Conservation (phyloP, 2,113 vertebrate genomes). For the Platysternon megacephalum region DNA sequence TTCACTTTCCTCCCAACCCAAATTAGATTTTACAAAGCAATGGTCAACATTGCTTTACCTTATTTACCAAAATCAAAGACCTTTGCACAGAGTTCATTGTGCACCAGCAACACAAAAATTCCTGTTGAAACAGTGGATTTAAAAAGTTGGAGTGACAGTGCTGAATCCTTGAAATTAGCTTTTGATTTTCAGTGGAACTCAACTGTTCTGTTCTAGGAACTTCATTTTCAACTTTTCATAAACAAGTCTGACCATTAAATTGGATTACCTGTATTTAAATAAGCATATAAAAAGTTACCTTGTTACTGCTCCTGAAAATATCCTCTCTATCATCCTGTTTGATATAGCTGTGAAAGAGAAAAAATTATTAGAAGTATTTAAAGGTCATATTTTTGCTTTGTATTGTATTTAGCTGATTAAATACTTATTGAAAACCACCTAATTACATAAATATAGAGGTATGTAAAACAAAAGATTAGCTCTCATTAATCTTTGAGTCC, state of each 20-base stretch:
- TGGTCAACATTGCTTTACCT: background rate
- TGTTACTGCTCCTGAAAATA: conserved; percentile 96
- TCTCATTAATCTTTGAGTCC: background rate
- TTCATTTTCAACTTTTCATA: background rate
- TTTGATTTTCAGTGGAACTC: background rate
- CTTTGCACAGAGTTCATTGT: background rate
- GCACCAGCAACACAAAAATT: background rate
- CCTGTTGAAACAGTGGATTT: background rate
- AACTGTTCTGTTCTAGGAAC: background rate
- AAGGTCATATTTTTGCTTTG: background rate
- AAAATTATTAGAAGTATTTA: background rate
- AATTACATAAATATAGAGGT: background rate
- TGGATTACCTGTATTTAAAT: background rate
- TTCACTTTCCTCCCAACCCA: background rate
- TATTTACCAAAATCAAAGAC: background rate
- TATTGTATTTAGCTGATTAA: background rate
- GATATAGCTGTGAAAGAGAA: conserved; percentile 85
- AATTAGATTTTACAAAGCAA: background rate
- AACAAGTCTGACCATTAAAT: background rate
- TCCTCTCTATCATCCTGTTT: conserved; percentile 89
- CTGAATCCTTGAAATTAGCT: background rate
- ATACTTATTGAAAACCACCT: conserved; percentile 15
- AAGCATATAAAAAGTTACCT: conserved; percentile 75
- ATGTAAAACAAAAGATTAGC: background rate
- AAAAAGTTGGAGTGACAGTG: background rate